Conservation (phyloP, 2,113 vertebrate genomes). For the Zapornia atra region DNA sequence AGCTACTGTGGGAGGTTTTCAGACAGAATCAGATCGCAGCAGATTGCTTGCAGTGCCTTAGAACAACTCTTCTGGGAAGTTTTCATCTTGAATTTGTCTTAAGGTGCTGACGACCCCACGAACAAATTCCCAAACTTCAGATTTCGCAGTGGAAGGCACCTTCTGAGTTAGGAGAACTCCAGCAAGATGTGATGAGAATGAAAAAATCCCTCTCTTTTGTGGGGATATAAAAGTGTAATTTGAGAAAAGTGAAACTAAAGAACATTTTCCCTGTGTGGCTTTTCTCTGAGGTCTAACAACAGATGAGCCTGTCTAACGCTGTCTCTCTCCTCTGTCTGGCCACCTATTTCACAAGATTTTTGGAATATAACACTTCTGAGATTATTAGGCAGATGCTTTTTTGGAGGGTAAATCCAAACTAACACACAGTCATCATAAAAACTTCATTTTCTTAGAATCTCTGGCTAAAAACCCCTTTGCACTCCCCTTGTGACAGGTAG, state of each 20-base stretch:
- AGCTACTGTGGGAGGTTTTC: not conserved
- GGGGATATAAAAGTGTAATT: not conserved
- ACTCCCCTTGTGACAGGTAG: not conserved
- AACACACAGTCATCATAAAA: not conserved
- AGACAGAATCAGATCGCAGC: not conserved
- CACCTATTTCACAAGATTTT: not conserved
- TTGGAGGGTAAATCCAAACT: not conserved
- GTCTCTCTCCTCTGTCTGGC: not conserved
- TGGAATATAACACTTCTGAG: not conserved
- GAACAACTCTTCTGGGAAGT: not conserved
- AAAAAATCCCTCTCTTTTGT: not conserved
- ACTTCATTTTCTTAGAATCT: accelerated
- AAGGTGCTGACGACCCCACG: not conserved
- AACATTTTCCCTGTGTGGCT: not conserved
- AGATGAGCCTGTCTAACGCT: not conserved
- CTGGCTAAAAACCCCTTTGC: not conserved
- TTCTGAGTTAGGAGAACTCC: not conserved
- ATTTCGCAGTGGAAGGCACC: not conserved
- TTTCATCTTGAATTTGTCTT: not conserved
- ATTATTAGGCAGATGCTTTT: not conserved
- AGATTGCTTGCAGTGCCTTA: not conserved
- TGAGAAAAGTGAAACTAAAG: not conserved
- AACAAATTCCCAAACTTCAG: not conserved
- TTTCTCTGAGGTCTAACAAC: not conserved
- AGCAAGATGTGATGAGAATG: not conserved